Evolutionary conservation across 1,140 invertebrate genomes (phyloP).

Genomic region (Cyrtorhinus lividipennis): DNA sequence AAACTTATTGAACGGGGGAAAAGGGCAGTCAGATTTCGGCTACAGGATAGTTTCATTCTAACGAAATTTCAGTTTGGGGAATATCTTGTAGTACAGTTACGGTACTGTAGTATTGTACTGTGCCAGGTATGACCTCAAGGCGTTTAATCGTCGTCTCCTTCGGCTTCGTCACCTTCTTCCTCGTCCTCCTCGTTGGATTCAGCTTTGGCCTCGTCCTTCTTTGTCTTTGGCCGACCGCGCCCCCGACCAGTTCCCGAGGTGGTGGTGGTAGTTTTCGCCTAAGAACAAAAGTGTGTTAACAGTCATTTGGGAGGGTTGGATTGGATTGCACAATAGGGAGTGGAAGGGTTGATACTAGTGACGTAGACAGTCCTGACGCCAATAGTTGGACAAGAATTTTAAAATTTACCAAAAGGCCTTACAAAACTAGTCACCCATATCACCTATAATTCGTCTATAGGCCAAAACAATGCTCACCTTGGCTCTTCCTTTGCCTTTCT

Average conservation of each 20-base stretch:
- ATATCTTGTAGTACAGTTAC: too few relatives aligned
- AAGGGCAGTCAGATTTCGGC: too few relatives aligned
- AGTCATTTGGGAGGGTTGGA: neutral
- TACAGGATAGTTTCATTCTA: too few relatives aligned
- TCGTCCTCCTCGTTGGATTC: constrained; percentile 23
- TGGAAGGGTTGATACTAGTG: neutral
- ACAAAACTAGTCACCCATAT: too few relatives aligned
- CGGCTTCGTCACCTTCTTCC: constrained; percentile 22
- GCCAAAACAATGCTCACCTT: constrained; percentile 20
- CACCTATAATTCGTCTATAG: too few relatives aligned
- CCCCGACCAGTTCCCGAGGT: constrained; percentile 20
- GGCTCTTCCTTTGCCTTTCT: constrained; percentile 21
- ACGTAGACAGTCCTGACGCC: too few relatives aligned
- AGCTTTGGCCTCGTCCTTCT: constrained; percentile 23
- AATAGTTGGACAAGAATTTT: too few relatives aligned
- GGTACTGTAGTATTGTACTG: constrained; percentile 10
- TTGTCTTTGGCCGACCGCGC: constrained; percentile 19
- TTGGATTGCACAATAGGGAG: too few relatives aligned
- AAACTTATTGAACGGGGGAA: too few relatives aligned
- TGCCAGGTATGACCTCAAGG: neutral
- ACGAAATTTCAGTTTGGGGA: too few relatives aligned
- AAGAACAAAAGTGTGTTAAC: neutral
- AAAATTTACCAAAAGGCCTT: too few relatives aligned
- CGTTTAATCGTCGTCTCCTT: constrained; percentile 13
- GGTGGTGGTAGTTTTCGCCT: neutral